Conservation (phyloP, 2,888 invertebrate genomes). For the Cenopis cana region DNA sequence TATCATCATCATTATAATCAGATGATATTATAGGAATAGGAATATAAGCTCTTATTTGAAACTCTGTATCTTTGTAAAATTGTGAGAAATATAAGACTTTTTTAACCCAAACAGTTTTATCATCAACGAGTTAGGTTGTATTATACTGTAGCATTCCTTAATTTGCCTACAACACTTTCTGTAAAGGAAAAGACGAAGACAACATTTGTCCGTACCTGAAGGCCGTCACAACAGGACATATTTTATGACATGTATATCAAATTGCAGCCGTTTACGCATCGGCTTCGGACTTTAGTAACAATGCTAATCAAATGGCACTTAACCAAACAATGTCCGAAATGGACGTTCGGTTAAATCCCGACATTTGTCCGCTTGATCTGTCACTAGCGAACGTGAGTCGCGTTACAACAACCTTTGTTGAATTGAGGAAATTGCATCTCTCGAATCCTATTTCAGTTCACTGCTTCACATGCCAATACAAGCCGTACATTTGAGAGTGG, state of each 20-base stretch:
- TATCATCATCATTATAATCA: too few relatives aligned
- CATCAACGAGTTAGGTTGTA: background rate
- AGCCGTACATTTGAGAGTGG: slow-evolving; percentile 54
- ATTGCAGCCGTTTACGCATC: slow-evolving; percentile 13
- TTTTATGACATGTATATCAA: too few relatives aligned
- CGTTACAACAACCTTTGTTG: slow-evolving; percentile 63
- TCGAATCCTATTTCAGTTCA: slow-evolving; percentile 66
- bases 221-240: background rate
- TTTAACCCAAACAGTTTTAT: too few relatives aligned
- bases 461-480: slow-evolving; percentile 55
- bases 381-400: slow-evolving; percentile 66
- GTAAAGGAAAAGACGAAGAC: background rate
- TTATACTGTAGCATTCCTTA: background rate
- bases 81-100: too few relatives aligned
- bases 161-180: background rate
- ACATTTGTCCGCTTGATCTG: slow-evolving; percentile 47
- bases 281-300: slow-evolving; percentile 6
- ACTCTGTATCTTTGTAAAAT: too few relatives aligned
- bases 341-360: slow-evolving; percentile 34
- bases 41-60: too few relatives aligned
- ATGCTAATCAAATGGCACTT: slow-evolving; percentile 40
- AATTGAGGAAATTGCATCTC: slow-evolving; percentile 74
- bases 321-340: slow-evolving; percentile 42
- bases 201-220: background rate
- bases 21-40: too few relatives aligned